Evolutionary conservation across 2,797 vertebrate genomes (phyloP).

Genomic region (Spondyliosoma cantharus): DNA sequence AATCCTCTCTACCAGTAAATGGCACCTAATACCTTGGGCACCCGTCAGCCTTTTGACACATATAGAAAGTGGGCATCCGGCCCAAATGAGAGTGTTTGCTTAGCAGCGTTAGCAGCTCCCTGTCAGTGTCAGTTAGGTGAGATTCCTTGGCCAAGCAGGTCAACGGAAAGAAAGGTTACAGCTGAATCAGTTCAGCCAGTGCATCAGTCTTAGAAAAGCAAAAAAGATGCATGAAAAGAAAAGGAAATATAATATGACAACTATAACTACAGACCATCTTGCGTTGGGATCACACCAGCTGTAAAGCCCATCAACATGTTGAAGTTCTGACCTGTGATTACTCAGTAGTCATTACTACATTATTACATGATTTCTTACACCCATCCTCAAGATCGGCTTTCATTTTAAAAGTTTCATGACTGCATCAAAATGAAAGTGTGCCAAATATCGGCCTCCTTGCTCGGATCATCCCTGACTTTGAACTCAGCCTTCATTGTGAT

Average conservation of each 20-base stretch:
- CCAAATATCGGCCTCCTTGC: no score
- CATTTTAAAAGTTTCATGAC: no score
- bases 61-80: slow-evolving; percentile 32
- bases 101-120: slow-evolving; percentile 32
- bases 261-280: no score
- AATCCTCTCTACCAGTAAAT: slow-evolving; percentile 47
- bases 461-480: no score
- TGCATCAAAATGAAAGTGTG: no score
- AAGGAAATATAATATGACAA: neutral
- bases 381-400: no score
- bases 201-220: neutral
- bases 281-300: no score
- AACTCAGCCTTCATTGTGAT: no score
- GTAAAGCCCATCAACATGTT: no score
- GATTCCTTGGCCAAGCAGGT: slow-evolving; percentile 25
- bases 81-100: slow-evolving; percentile 37
- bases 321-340: no score
- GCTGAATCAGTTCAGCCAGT: neutral
- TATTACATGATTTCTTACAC: no score
- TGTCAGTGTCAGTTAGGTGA: slow-evolving; percentile 48
- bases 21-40: slow-evolving; percentile 7
- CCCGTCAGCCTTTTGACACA: slow-evolving; percentile 14
- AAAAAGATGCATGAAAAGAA: neutral
- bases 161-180: slow-evolving; percentile 25
- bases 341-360: no score